phyloP scores from a whole-genome alignment of 1,140 invertebrate genomes.

The Drosophila santomea region DNA sequence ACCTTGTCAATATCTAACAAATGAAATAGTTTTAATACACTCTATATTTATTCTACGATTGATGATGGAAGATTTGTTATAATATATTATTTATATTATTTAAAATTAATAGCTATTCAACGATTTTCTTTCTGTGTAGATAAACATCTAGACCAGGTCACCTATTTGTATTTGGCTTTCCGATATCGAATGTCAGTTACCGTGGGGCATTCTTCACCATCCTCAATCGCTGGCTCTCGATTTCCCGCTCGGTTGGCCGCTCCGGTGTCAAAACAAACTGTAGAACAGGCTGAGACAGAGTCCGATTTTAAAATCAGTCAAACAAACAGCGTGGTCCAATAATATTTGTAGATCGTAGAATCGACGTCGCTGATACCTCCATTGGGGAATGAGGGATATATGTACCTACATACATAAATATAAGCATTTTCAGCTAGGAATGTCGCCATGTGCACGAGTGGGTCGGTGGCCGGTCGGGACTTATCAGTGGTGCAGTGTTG shows the following conservation, averaged over 20 bases:
- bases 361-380: slow-evolving; percentile 36
- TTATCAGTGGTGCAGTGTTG: slow-evolving; percentile 42
- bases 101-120: too few relatives aligned
- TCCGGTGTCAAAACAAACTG: slow-evolving; percentile 71
- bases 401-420: too few relatives aligned
- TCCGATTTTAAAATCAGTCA: slow-evolving; percentile 32
- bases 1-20: too few relatives aligned
- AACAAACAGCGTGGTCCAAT: slow-evolving; percentile 33
- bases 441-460: slow-evolving; percentile 38
- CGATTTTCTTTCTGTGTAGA: slow-evolving; percentile 21
- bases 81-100: too few relatives aligned
- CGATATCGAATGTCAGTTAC: slow-evolving; percentile 38
- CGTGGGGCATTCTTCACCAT: slow-evolving; percentile 20
- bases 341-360: slow-evolving; percentile 57
- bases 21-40: too few relatives aligned
- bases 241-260: slow-evolving; percentile 54
- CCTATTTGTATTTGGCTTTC: slow-evolving; percentile 47
- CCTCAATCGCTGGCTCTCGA: slow-evolving; percentile 3
- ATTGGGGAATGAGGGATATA: slow-evolving; percentile 22
- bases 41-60: too few relatives aligned
- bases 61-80: too few relatives aligned
- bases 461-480: slow-evolving; percentile 24
- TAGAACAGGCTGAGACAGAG: slow-evolving; percentile 20
- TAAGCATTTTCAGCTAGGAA: slow-evolving; percentile 11
- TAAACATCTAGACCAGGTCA: slow-evolving; percentile 54